A percentile compares a stretch with the other conserved stretches of the same genome.
Evolutionary conservation across 2,113 vertebrate species (phyloP).

Genomic region (Prunella fulvescens): DNA sequence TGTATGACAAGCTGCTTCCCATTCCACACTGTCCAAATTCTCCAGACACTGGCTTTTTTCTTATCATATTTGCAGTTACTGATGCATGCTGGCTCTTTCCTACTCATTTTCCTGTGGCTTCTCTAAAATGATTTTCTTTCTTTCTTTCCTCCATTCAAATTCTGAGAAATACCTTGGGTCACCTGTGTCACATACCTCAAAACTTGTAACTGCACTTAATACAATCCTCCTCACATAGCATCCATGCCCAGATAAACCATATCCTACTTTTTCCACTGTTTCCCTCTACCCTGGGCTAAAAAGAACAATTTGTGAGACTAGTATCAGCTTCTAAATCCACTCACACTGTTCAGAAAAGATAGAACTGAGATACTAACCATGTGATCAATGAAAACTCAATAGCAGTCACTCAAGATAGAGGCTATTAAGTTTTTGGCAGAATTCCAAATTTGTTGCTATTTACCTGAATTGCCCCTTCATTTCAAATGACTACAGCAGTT

Average conservation of each 20-base stretch:
- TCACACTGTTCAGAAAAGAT: neutral
- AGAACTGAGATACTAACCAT: neutral
- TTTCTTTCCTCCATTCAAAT: neutral
- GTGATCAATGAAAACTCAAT: neutral
- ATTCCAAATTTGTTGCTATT: neutral
- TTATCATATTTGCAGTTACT: neutral
- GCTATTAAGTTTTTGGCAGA: neutral
- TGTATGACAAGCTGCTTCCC: neutral
- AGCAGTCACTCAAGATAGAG: neutral
- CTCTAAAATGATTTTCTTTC: neutral
- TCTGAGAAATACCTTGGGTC: neutral
- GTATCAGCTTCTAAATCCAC: neutral
- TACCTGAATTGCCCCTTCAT: neutral
- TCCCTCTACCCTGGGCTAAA: neutral
- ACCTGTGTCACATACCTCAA: neutral
- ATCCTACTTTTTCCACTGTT: neutral
- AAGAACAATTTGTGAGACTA: neutral
- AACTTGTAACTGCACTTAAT: neutral
- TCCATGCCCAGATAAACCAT: neutral
- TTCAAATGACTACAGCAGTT: neutral
- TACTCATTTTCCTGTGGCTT: neutral
- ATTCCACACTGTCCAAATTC: neutral
- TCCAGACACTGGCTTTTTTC: neutral
- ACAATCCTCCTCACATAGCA: neutral
- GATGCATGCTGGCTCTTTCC: neutral